Conservation (phyloP, 2,888 invertebrate species). For the Leucania comma region DNA sequence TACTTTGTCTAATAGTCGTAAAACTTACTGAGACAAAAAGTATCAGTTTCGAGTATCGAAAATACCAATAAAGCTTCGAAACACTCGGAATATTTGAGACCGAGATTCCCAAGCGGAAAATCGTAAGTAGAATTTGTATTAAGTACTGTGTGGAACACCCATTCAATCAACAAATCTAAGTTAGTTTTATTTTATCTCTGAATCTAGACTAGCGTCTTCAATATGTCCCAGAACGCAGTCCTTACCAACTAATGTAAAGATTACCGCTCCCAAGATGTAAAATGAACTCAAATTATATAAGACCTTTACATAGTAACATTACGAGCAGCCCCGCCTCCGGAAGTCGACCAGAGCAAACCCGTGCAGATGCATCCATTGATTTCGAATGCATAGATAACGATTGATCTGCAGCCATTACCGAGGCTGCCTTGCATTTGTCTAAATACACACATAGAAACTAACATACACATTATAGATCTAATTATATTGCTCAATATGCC, state of each 20-base stretch:
- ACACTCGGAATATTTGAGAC: too few species aligned
- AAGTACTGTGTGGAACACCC: background rate
- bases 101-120: too few species aligned
- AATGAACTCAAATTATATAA: constrained; percentile 23
- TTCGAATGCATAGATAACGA: constrained; percentile 68
- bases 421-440: constrained; percentile 62
- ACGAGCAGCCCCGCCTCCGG: constrained; percentile 63
- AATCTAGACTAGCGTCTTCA: background rate
- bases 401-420: constrained; percentile 63
- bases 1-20: too few species aligned
- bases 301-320: constrained; percentile 53
- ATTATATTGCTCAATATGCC: constrained; percentile 55
- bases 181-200: background rate
- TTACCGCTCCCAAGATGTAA: background rate
- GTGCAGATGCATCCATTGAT: constrained; percentile 69
- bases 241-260: background rate
- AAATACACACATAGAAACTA: constrained; percentile 56
- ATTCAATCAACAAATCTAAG: background rate
- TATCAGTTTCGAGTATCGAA: too few species aligned
- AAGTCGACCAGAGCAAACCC: constrained; percentile 58
- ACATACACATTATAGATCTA: constrained; percentile 49
- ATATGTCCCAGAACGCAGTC: background rate
- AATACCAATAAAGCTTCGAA: too few species aligned
- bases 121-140: too few species aligned
- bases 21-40: too few species aligned